Evolutionary conservation across 1,140 invertebrate species (phyloP), one percentile per base, ranked within the genome.

Genomic region (Pissodes strobi): DNA sequence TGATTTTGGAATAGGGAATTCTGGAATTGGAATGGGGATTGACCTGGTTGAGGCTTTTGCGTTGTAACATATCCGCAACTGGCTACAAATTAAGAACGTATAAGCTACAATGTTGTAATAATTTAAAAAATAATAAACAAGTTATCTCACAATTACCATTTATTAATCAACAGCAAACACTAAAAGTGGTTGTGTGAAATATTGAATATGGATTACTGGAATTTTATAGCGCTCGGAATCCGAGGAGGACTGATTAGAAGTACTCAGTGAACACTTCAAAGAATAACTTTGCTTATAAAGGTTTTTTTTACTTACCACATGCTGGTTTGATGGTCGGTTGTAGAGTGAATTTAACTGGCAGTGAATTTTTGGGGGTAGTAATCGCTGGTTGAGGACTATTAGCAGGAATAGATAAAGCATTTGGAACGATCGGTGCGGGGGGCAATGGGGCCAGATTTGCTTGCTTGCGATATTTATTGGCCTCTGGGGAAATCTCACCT

Each of bases 261-360:
- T n/a, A n/a, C n/a, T n/a, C n/a, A n/a, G n/a, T n/a, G n/a, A n/a
- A n/a, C n/a, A n/a, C n/a, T n/a, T n/a, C n/a, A n/a, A n/a, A n/a
- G n/a, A n/a, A n/a, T n/a, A n/a, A n/a, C n/a, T n/a, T n/a, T n/a
- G n/a, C n/a, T n/a, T n/a, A n/a, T n/a, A n/a, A n/a, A n/a, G n/a
- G n/a, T n/a, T n/a, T n/a, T 43, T 9, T 13, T 9, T 43, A 3
- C 61, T 64, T 64, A 64, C 62, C 74, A 64, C 76, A 77, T 19
- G 72, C 74, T 8, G 76, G 74, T 69, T 72, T 73, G n/a, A 76
- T 67, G 1, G 76, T 76, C 19, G 75, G 48, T 59, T 70, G 68
- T 0, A 74, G 76, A 15, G 75, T 78, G 66, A 74, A 78, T 8
- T 49, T 64, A 30, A 64, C 48, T 10, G 51, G 60, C 19, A 53